A percentile compares a stretch with the other conserved stretches of the same genome.
Conservation (phyloP, 1,140 invertebrate species). For the Bombus fervidus region DNA sequence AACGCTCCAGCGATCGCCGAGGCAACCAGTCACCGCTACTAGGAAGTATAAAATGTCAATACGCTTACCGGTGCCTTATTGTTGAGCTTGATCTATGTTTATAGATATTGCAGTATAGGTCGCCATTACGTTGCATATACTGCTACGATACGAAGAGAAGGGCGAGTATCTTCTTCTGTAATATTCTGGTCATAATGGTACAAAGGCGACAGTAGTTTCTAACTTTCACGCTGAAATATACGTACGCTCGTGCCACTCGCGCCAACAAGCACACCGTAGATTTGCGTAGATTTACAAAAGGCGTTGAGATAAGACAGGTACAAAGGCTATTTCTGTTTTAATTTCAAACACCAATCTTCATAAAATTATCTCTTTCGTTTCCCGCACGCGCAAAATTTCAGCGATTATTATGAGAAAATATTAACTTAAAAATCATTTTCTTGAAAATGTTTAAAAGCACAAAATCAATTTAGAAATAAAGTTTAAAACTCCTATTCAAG, state of each 20-base stretch:
- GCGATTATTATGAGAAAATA: not conserved
- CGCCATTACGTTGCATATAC: constrained; percentile 25
- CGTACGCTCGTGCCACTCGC: not conserved
- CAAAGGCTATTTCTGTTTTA: not conserved
- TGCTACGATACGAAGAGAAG: constrained; percentile 32
- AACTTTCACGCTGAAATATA: constrained; percentile 44
- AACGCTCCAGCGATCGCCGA: constrained; percentile 58
- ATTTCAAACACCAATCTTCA: not conserved
- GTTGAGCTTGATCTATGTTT: constrained; percentile 75
- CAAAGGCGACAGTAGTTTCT: constrained; percentile 51
- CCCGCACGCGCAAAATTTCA: not conserved
- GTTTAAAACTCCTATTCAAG: not conserved
- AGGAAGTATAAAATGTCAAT: constrained; percentile 76
- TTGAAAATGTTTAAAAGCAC: not conserved
- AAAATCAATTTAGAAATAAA: not conserved
- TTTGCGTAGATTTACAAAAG: not conserved
- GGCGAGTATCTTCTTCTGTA: constrained; percentile 62
- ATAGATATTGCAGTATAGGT: constrained; percentile 60
- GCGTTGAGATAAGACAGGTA: constrained; percentile 10
- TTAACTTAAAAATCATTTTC: not conserved
- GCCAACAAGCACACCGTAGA: not conserved
- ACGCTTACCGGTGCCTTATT: constrained; percentile 74
- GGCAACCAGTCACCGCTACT: constrained; percentile 64
- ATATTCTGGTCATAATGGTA: constrained; percentile 65
- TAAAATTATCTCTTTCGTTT: not conserved